These are phyloP conservation scores for Herpetotheres cachinnans DNA, from an alignment of 2,113 vertebrate genomes.

Conservation along the genomic window DNA sequence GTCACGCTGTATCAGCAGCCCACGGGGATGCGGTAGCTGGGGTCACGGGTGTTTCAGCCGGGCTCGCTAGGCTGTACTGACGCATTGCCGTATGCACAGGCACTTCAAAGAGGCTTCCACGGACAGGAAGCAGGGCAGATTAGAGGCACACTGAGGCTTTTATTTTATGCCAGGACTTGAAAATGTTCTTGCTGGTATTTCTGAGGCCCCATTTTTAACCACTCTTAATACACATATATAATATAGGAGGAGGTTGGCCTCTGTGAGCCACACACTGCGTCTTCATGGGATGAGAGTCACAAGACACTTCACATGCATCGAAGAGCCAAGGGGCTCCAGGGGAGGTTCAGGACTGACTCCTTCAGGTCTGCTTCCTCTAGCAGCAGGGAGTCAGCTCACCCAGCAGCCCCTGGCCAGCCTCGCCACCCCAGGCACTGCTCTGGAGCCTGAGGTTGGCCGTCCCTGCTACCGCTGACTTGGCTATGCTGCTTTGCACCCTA, in stretches of 20 bases:
- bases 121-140: constrained; percentile 3
- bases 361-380: neutral
- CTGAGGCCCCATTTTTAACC: neutral
- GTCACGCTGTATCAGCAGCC: neutral
- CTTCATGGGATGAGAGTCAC: neutral
- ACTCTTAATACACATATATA: neutral
- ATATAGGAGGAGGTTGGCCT: neutral
- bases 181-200: neutral
- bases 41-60: neutral
- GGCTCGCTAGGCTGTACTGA: fast-evolving
- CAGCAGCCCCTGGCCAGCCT: neutral
- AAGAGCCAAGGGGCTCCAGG: neutral
- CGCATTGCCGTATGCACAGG: neutral
- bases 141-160: constrained; percentile 11
- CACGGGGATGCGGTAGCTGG: neutral
- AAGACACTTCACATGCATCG: neutral
- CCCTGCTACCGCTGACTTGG: neutral
- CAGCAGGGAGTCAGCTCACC: neutral
- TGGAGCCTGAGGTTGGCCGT: neutral
- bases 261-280: neutral
- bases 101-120: neutral
- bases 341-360: neutral
- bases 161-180: neutral
- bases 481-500: no score
- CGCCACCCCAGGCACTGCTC: neutral